A percentile compares a stretch with the other conserved stretches of the same genome.
Conservation (phyloP, 2,113 vertebrate genomes). For the Planiliza haematocheilus region DNA sequence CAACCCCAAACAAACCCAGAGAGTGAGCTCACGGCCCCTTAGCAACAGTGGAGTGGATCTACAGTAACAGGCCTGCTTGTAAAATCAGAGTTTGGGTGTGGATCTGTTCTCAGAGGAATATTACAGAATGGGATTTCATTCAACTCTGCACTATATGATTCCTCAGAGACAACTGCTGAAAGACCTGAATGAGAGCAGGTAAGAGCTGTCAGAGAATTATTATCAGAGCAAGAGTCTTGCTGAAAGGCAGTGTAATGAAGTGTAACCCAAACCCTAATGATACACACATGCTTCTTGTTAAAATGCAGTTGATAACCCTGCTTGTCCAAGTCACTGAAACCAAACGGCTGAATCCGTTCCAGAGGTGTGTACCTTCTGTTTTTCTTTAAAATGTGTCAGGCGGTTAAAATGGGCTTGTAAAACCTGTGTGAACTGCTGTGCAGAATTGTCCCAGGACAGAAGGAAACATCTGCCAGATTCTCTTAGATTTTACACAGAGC, state of each 20-base stretch:
- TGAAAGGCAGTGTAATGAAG: constrained; percentile 45
- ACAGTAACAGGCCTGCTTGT: constrained; percentile 26
- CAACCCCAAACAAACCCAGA: constrained; percentile 72
- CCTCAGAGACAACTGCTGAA: constrained; percentile 4
- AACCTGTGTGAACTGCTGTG: constrained; percentile 15
- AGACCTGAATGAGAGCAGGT: constrained; percentile 58
- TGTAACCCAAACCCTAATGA: constrained; percentile 39
- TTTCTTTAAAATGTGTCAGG: constrained; percentile 43
- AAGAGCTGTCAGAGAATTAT: constrained; percentile 44
- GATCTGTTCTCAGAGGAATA: constrained; percentile 37
- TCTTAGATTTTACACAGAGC: neutral
- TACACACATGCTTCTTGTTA: constrained; percentile 67
- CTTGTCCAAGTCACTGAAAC: constrained; percentile 40
- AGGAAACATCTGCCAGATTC: neutral
- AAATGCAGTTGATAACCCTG: constrained; percentile 45
- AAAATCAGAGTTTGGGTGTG: constrained; percentile 51
- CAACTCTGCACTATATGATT: constrained; percentile 7
- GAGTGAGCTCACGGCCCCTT: constrained; percentile 50
- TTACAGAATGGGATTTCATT: constrained; percentile 48
- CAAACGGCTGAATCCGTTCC: constrained; percentile 40
- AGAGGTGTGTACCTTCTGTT: constrained; percentile 42
- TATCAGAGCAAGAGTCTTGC: constrained; percentile 12
- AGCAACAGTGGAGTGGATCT: constrained; percentile 54
- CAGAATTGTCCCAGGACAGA: constrained; percentile 7
- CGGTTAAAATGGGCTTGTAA: constrained; percentile 32